Conservation (phyloP, 1,140 invertebrate genomes). For the Brachionus plicatilis region DNA sequence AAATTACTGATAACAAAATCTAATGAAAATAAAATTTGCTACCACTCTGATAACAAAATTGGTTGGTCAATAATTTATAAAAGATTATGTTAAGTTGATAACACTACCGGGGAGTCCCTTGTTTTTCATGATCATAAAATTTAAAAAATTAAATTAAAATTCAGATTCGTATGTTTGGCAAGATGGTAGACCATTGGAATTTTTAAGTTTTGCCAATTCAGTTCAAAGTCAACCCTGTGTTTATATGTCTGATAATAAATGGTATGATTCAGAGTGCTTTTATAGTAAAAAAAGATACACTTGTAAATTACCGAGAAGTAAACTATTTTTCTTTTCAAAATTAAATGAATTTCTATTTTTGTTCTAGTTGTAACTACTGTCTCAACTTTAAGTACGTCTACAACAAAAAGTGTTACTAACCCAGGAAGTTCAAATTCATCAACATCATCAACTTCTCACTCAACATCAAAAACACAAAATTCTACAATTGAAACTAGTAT, state of each 20-base stretch:
- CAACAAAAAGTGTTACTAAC: neutral
- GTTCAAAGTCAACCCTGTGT: neutral
- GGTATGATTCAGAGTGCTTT: conserved; percentile 33
- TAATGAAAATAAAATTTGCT: too few species aligned
- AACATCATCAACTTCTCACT: neutral
- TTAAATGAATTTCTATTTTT: neutral
- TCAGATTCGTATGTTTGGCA: conserved; percentile 12
- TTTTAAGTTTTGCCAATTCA: neutral
- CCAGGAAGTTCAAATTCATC: too few species aligned
- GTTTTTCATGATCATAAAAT: too few species aligned
- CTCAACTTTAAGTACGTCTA: neutral
- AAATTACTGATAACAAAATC: too few species aligned
- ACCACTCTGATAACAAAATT: too few species aligned
- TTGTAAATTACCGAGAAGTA: conserved; percentile 36
- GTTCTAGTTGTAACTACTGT: neutral
- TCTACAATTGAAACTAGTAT: neutral
- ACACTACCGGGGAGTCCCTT: too few species aligned
- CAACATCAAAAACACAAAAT: too few species aligned
- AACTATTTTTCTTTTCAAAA: neutral
- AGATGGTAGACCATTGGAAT: neutral
- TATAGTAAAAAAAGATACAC: neutral
- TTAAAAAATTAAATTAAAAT: too few species aligned
- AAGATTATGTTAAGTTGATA: too few species aligned
- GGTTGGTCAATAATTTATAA: too few species aligned
- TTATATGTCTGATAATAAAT: neutral